Percentiles rank a stretch among this genome's conserved stretches.
Conservation (phyloP, 2,888 invertebrate species). For the Liopterus haemorrhoidalis region DNA sequence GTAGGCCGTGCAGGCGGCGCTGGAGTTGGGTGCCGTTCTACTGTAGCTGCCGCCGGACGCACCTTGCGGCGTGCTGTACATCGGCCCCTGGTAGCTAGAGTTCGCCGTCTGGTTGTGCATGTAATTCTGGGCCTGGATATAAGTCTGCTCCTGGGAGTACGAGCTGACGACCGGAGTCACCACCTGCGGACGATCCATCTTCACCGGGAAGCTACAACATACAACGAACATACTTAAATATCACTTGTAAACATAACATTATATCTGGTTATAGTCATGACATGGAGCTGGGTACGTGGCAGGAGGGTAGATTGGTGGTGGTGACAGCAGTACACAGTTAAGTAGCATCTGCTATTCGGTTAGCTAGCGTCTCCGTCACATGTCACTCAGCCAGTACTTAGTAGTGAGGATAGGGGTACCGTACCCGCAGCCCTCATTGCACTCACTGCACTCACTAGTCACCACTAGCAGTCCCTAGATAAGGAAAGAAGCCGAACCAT, state of each 20-base stretch:
- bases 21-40: constrained; percentile 39
- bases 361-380: too few relatives aligned
- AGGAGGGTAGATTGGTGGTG: too few relatives aligned
- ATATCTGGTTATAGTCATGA: background rate
- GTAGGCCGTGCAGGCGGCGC: constrained; percentile 40
- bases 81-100: constrained; percentile 25
- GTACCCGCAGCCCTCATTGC: too few relatives aligned
- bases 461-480: too few relatives aligned
- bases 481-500: too few relatives aligned
- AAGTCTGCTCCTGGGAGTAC: constrained; percentile 42
- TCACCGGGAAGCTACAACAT: constrained; percentile 45
- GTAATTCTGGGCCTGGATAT: constrained; percentile 46
- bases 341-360: too few relatives aligned
- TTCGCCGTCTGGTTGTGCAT: too few relatives aligned
- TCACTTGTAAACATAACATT: constrained; percentile 11
- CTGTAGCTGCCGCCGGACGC: constrained; percentile 42
- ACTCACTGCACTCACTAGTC: too few relatives aligned
- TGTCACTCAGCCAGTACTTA: too few relatives aligned
- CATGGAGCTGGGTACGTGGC: too few relatives aligned
- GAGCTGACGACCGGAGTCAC: constrained; percentile 40
- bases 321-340: too few relatives aligned
- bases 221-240: constrained; percentile 20
- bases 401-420: too few relatives aligned
- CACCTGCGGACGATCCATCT: constrained; percentile 45
- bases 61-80: constrained; percentile 22